Conservation (phyloP, 2,113 vertebrate species). For the Budorcas taxicolor region DNA sequence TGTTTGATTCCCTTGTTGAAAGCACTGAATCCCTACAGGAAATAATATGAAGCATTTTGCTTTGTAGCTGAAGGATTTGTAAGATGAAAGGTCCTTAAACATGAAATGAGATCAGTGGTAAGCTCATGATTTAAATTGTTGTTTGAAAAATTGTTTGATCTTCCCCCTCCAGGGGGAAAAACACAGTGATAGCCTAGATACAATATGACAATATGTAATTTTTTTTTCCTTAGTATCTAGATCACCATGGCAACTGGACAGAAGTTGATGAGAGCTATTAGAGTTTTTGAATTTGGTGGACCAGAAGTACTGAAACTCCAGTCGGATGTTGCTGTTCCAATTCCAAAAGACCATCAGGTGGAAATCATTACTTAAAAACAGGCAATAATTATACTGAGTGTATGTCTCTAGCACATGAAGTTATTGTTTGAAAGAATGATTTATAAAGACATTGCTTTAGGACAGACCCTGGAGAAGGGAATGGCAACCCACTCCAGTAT, state of each 20-base stretch:
- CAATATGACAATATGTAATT: neutral
- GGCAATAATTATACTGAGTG: neutral
- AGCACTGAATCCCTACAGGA: neutral
- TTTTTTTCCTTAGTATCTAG: neutral
- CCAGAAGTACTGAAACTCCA: conserved; percentile 88
- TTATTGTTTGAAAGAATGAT: neutral
- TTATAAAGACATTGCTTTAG: neutral
- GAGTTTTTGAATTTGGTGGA: conserved; percentile 90
- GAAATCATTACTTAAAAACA: neutral
- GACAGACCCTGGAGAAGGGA: neutral
- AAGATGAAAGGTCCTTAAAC: conserved; percentile 38
- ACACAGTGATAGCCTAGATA: neutral
- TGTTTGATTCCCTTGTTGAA: conserved; percentile 25
- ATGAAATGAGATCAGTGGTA: conserved; percentile 34
- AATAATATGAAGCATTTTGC: neutral
- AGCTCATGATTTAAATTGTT: conserved; percentile 39
- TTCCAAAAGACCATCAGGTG: conserved; percentile 85
- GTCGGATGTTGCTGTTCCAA: conserved; percentile 81
- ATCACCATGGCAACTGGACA: conserved; percentile 79
- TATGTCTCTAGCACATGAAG: neutral
- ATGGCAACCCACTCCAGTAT: neutral
- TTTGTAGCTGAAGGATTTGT: conserved; percentile 57
- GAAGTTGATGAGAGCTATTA: conserved; percentile 89
- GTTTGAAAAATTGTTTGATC: conserved; percentile 51
- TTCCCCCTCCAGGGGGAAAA: neutral